phyloP scores from a whole-genome alignment of 1,140 invertebrate species.

The Zaprionus inermis region DNA sequence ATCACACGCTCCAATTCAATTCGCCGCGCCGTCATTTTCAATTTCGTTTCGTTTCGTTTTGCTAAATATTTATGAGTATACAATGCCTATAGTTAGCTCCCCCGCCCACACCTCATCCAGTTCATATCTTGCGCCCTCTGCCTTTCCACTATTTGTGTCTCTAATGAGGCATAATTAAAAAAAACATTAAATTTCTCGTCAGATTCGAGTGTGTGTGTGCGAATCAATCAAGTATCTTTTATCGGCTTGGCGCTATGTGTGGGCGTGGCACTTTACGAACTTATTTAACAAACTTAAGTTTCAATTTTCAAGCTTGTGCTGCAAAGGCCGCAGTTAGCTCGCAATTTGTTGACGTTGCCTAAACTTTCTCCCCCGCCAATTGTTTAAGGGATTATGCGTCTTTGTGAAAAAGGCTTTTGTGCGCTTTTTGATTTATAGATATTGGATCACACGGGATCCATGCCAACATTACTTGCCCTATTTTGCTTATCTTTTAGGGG shows the following conservation, averaged over 20 bases:
- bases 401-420: conserved; percentile 70
- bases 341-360: conserved; percentile 48
- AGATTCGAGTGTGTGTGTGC: conserved; percentile 13
- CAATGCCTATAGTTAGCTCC: neutral
- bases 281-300: conserved; percentile 60
- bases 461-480: neutral
- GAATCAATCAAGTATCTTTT: conserved; percentile 63
- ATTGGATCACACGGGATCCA: conserved; percentile 58
- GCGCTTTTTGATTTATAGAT: conserved; percentile 76
- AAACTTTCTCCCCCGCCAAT: conserved; percentile 52
- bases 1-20: conserved; percentile 73
- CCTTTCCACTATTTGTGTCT: conserved; percentile 51
- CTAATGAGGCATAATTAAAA: conserved; percentile 77
- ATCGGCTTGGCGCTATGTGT: conserved; percentile 22
- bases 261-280: conserved; percentile 44
- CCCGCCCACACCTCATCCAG: neutral
- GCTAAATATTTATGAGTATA: conserved; percentile 72
- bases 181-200: conserved; percentile 66
- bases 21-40: conserved; percentile 62
- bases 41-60: conserved; percentile 51
- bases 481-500: neutral
- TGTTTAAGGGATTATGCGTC: conserved; percentile 59
- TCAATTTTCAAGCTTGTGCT: conserved; percentile 59
- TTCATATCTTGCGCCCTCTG: neutral
- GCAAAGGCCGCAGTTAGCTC: conserved; percentile 36